Conservation (phyloP, 92 coral and sea anemone genomes). For the Parazoanthus atlanticus region DNA sequence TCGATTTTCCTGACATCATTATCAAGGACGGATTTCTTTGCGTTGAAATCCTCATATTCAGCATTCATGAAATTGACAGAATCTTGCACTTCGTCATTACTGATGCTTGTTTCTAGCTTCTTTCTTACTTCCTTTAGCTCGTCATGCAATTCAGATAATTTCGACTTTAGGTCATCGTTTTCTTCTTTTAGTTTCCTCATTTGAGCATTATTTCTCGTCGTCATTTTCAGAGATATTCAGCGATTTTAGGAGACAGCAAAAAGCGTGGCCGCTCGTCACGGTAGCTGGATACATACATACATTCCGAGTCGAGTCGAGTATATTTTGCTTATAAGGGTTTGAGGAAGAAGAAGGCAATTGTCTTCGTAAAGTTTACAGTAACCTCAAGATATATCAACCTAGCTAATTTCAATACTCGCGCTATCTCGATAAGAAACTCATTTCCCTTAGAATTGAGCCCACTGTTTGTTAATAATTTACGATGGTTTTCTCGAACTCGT, state of each 20-base stretch:
- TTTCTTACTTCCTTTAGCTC: slow-evolving; percentile 40
- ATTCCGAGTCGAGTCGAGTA: too few relatives aligned
- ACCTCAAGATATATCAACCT: too few relatives aligned
- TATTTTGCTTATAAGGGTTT: too few relatives aligned
- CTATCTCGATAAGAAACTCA: too few relatives aligned
- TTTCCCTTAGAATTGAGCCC: too few relatives aligned
- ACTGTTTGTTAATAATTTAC: too few relatives aligned
- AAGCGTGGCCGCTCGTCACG: slow-evolving; percentile 20
- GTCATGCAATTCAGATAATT: slow-evolving; percentile 36
- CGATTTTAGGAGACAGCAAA: background rate
- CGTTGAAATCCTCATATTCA: slow-evolving; percentile 21
- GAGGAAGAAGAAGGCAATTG: too few relatives aligned
- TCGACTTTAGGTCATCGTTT: slow-evolving; percentile 25
- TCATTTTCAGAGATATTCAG: background rate
- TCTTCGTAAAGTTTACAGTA: too few relatives aligned
- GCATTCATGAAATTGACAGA: slow-evolving; percentile 33
- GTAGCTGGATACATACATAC: too few relatives aligned
- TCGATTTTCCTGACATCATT: slow-evolving; percentile 38
- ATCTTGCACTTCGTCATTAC: slow-evolving; percentile 33
- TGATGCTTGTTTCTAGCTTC: slow-evolving; percentile 29
- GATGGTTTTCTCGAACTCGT: too few relatives aligned
- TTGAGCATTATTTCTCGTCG: slow-evolving; percentile 14
- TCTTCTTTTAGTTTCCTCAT: slow-evolving; percentile 19
- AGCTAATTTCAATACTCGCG: too few relatives aligned
- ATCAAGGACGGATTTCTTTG: slow-evolving; percentile 30